These are phyloP conservation scores for Pantelozetes paolii DNA, from an alignment of 2,888 invertebrate species.

Conservation along the genomic window DNA sequence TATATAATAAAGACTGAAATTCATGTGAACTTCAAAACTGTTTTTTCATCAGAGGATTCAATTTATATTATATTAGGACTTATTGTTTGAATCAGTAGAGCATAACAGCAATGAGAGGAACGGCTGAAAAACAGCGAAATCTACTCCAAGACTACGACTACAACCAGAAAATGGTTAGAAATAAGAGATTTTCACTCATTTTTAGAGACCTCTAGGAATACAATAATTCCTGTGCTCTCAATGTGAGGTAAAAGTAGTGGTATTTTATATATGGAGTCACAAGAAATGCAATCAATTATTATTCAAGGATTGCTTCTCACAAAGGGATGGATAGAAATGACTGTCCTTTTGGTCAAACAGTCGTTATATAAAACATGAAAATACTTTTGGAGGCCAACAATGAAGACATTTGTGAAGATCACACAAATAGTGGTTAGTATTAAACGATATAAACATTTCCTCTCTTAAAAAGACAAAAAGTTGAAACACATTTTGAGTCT, in stretches of 20 bases:
- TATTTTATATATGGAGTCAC: constrained; percentile 26
- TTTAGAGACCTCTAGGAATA: background rate
- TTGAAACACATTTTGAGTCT: background rate
- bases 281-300: constrained; percentile 32
- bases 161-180: background rate
- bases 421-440: constrained; percentile 25
- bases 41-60: constrained; percentile 32
- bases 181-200: background rate
- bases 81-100: constrained; percentile 33
- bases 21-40: background rate
- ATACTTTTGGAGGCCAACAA: constrained; percentile 13
- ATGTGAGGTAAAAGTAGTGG: constrained; percentile 16
- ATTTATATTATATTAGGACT: constrained; percentile 35
- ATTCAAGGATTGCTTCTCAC: constrained; percentile 2
- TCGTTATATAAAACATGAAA: constrained; percentile 12
- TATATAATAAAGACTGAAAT: background rate
- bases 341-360: background rate
- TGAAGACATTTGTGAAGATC: constrained; percentile 17
- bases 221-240: background rate
- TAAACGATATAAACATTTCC: constrained; percentile 18
- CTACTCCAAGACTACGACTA: background rate
- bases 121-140: constrained; percentile 22
- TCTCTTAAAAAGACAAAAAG: constrained; percentile 18
- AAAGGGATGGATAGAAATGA: background rate
- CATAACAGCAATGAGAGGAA: background rate